These are phyloP conservation scores for Dysmachus trigonus DNA, from an alignment of 2,888 invertebrate genomes.

Conservation along the genomic window DNA sequence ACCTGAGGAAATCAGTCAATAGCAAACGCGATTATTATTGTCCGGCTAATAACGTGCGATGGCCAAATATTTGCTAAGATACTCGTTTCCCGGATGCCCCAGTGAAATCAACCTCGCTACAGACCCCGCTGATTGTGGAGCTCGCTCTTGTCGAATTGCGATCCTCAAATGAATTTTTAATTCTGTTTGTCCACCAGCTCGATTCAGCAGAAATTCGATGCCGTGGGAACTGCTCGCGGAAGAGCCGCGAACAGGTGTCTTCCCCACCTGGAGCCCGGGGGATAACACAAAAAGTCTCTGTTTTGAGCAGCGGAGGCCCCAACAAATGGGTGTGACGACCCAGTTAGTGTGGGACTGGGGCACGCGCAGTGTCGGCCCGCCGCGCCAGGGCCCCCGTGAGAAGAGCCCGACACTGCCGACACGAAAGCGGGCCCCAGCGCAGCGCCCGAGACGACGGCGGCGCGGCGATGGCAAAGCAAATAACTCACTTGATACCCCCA, in stretches of 20 bases:
- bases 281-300: constrained; percentile 14
- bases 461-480: constrained; percentile 29
- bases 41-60: constrained; percentile 22
- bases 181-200: constrained; percentile 36
- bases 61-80: constrained; percentile 8
- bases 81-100: constrained; percentile 33
- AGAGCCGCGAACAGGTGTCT: neutral
- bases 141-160: neutral
- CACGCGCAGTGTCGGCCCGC: constrained; percentile 15
- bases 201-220: constrained; percentile 33
- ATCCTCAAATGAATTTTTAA: constrained; percentile 31
- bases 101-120: constrained; percentile 3
- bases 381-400: neutral
- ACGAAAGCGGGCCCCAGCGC: neutral
- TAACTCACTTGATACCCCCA: constrained; percentile 43
- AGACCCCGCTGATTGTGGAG: neutral
- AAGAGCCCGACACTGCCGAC: neutral
- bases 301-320: neutral
- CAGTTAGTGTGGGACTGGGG: constrained; percentile 8
- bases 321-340: constrained; percentile 39
- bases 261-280: constrained; percentile 7
- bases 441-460: neutral
- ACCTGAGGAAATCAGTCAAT: neutral
- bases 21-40: constrained; percentile 21
- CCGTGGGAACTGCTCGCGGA: constrained; percentile 13